These are phyloP conservation scores for Hydractinia symbiolongicarpus DNA, from an alignment of 30 jellyfish, hydroid and myxozoan genomes.

Conservation along the genomic window DNA sequence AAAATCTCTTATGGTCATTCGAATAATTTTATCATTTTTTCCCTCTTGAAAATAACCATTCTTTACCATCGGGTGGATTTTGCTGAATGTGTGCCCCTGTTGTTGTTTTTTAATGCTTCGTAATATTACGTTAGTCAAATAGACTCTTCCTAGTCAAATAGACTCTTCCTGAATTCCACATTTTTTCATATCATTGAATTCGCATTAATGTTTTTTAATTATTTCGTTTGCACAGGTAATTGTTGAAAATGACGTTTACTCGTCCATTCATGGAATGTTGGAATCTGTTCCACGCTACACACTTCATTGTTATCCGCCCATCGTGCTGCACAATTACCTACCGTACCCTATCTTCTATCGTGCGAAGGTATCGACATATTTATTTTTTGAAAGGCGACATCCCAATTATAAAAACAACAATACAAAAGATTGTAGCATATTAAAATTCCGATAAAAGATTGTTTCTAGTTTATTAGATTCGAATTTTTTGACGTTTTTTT, in stretches of 20 bases:
- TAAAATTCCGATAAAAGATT: not conserved
- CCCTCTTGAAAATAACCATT: no score
- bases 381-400: not conserved
- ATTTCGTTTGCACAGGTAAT: constrained; percentile 41
- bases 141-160: no score
- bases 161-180: no score
- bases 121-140: no score
- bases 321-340: constrained; percentile 71
- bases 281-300: constrained; percentile 75
- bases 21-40: no score
- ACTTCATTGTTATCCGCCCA: constrained; percentile 78
- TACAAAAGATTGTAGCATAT: not conserved
- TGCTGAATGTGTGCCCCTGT: no score
- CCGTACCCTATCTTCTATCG: constrained; percentile 55
- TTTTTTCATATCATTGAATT: no score
- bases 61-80: no score
- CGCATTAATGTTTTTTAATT: no score
- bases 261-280: constrained; percentile 61
- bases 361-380: constrained; percentile 39
- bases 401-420: not conserved
- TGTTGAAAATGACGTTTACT: constrained; percentile 58
- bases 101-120: no score
- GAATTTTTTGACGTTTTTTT: not conserved
- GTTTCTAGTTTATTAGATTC: not conserved
- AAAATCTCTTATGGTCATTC: no score